These are phyloP conservation scores for Periplaneta americana DNA, from an alignment of 1,140 invertebrate genomes.

Conservation along the genomic window DNA sequence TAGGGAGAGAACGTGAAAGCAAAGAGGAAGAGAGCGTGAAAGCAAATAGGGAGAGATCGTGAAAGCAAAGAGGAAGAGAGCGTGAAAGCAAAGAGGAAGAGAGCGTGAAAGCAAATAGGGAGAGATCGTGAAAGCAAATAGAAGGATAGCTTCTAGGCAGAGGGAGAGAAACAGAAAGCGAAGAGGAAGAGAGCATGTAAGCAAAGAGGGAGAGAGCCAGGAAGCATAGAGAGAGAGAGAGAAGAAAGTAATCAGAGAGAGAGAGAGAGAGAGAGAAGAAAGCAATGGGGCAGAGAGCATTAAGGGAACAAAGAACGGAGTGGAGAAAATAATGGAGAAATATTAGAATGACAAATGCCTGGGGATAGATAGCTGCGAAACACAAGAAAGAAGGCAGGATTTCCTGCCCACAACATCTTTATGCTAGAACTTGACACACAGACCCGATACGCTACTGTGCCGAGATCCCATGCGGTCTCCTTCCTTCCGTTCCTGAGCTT, in stretches of 20 bases:
- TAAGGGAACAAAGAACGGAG: not conserved
- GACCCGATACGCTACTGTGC: too few relatives aligned
- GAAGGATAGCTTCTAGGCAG: not conserved
- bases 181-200: not conserved
- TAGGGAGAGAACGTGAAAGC: too few relatives aligned
- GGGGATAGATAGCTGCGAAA: not conserved
- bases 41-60: too few relatives aligned
- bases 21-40: too few relatives aligned
- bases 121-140: not conserved
- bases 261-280: not conserved
- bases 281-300: not conserved
- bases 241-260: not conserved
- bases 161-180: not conserved
- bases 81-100: not conserved
- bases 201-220: not conserved
- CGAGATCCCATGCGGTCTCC: too few relatives aligned
- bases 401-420: too few relatives aligned
- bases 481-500: too few relatives aligned
- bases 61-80: too few relatives aligned
- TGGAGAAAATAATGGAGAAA: too few relatives aligned
- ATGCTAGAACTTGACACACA: too few relatives aligned
- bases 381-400: not conserved
- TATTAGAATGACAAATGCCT: too few relatives aligned
- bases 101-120: not conserved
- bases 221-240: not conserved